Conservation (phyloP, 2,888 invertebrate species). For the Eristalis arbustorum region DNA sequence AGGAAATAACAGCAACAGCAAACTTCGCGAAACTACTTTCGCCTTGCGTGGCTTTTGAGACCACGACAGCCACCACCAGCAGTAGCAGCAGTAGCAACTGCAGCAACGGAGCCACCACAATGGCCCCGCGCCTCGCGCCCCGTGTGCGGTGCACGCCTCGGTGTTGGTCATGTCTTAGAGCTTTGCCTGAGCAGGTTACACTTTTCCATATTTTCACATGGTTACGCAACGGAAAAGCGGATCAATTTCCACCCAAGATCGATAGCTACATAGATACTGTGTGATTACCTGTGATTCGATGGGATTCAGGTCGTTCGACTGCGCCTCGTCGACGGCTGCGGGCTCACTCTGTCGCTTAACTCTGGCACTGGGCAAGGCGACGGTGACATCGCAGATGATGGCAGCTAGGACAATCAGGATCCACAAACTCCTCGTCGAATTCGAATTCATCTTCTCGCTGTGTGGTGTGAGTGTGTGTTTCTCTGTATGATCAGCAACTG, state of each 20-base stretch:
- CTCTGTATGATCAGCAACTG: conserved; percentile 45
- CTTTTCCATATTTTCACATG: conserved; percentile 21
- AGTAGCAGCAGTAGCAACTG: neutral
- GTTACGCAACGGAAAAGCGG: conserved; percentile 59
- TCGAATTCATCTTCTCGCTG: conserved; percentile 75
- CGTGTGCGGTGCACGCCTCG: neutral
- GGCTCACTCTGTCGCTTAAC: conserved; percentile 75
- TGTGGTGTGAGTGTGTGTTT: conserved; percentile 15
- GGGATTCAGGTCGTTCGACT: conserved; percentile 76
- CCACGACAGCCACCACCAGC: neutral
- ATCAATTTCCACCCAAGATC: neutral
- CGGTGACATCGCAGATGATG: conserved; percentile 73
- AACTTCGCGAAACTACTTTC: conserved; percentile 62
- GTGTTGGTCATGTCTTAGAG: conserved; percentile 13
- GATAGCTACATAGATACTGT: neutral
- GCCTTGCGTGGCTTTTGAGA: conserved; percentile 38
- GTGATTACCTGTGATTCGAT: conserved; percentile 79
- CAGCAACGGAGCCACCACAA: neutral
- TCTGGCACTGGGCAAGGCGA: conserved; percentile 75
- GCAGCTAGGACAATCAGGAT: conserved; percentile 73
- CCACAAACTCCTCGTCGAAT: conserved; percentile 74
- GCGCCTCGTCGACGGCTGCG: conserved; percentile 71
- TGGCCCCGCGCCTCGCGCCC: neutral
- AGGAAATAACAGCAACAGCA: conserved; percentile 26
- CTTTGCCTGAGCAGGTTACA: conserved; percentile 34